These are phyloP conservation scores for Tragelaphus oryx DNA, from an alignment of 2,797 vertebrate genomes.

Conservation along the genomic window DNA sequence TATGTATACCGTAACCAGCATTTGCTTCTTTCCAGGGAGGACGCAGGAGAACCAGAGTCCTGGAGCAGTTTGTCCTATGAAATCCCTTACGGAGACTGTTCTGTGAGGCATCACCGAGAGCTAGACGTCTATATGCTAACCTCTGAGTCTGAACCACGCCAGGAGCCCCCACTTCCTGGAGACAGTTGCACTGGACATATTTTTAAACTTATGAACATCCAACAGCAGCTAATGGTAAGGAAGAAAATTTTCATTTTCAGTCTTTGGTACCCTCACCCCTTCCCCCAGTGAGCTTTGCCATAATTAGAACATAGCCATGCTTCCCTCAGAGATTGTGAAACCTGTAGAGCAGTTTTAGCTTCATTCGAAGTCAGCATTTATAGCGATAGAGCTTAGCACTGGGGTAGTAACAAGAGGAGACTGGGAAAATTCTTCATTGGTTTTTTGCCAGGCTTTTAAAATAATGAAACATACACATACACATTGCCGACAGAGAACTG, in stretches of 20 bases:
- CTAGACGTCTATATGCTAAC: slow-evolving; percentile 91
- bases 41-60: slow-evolving; percentile 78
- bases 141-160: slow-evolving; percentile 65
- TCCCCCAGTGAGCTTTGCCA: neutral
- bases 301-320: neutral
- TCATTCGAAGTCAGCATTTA: neutral
- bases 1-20: neutral
- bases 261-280: neutral
- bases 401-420: neutral
- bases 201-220: slow-evolving; percentile 71
- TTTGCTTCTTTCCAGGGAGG: slow-evolving; percentile 83
- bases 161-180: neutral
- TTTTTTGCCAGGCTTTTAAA: neutral
- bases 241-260: neutral
- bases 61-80: slow-evolving; percentile 80
- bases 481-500: neutral
- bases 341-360: neutral
- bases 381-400: neutral
- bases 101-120: slow-evolving; percentile 86
- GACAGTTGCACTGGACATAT: slow-evolving; percentile 63
- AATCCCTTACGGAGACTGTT: slow-evolving; percentile 79
- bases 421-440: neutral
- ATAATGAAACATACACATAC: neutral
- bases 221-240: slow-evolving; percentile 72
- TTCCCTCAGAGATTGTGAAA: neutral